A percentile compares a stretch with the other conserved stretches of the same genome.
Evolutionary conservation across 2,797 vertebrate genomes (phyloP).

Genomic region (Loriculus beryllinus): DNA sequence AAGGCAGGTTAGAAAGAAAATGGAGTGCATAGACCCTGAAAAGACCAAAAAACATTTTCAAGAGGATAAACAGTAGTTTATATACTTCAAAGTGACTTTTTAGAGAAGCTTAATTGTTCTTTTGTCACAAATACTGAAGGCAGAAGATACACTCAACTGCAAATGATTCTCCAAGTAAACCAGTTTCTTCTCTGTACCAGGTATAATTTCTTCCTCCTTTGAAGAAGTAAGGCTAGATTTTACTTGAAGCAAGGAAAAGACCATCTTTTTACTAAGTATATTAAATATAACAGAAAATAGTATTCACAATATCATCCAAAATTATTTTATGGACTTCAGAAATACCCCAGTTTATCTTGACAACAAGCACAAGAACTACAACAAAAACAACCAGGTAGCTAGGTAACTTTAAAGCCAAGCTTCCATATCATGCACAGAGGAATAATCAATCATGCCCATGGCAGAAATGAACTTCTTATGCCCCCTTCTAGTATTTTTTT

Average conservation of each 20-base stretch:
- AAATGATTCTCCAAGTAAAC: neutral
- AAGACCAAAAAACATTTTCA: neutral
- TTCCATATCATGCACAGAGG: neutral
- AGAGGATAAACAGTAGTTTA: neutral
- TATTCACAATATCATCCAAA: neutral
- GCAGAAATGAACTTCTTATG: neutral
- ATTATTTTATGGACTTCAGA: neutral
- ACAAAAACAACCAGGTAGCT: neutral
- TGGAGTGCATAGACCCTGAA: neutral
- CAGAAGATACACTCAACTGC: neutral
- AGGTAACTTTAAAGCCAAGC: neutral
- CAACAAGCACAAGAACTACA: neutral
- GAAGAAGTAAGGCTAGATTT: neutral
- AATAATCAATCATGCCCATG: neutral
- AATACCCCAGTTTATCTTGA: neutral
- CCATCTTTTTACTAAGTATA: neutral
- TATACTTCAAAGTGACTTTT: neutral
- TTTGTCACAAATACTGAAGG: neutral
- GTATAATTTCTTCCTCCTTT: neutral
- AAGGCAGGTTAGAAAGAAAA: neutral
- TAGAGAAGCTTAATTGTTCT: neutral
- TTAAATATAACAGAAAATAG: neutral
- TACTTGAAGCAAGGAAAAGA: neutral
- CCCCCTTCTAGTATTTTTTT: neutral
- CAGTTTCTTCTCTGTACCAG: neutral